Base-by-base conservation (phyloP, 2,888 invertebrate species). In the Lithodes maja region DNA sequence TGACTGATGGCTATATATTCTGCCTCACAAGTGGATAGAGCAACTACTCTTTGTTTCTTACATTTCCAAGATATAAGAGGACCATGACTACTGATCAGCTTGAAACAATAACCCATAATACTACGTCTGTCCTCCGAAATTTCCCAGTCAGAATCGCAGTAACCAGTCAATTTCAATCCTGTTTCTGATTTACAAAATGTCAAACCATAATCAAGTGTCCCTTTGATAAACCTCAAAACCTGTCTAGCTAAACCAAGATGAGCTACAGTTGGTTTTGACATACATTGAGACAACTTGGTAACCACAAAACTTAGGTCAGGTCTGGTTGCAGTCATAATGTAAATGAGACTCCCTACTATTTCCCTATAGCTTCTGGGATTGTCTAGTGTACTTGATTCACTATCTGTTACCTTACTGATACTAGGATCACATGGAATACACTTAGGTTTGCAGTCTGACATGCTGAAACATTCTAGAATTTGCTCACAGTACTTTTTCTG, bases 21-120 rank as follows among this genome's bases (percentile, higher is more conserved):
- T 71, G 86, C 86, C 49, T 86, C 81, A 85, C 79, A 85, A 54
- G 80, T 81, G 33, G 81, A 86, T 49, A 87, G 53, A 33, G 83
- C 5, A 81, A 61, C 77, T 61, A 71, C 17, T 55, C 15, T 61
- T 78, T 83, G 71, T 50, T 87, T 87, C 83, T 77, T 87, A 33
- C 80, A 52, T 53, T 77, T 87, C 83, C 83, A 87, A 52, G 87
- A 77, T 54, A 83, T 77, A n/a, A 86, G 61, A 33, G 71, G 5
- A 33, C 69, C 74, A 74, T 86, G 3, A 53, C n/a, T 82, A 78
- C 12, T 61, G 7, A 61, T 12, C 61, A 5, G 7, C 61, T 61
- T 61, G 12, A 61, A 61, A 12, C 61, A 61, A 61, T 61, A 61
- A 61, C 78, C 80, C 33, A 17, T 77, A 78, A 79, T 81, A 68